Evolutionary conservation across 2,113 vertebrate genomes (phyloP), one percentile per base, ranked within the genome.

Genomic region (Odocoileus hemionus): DNA sequence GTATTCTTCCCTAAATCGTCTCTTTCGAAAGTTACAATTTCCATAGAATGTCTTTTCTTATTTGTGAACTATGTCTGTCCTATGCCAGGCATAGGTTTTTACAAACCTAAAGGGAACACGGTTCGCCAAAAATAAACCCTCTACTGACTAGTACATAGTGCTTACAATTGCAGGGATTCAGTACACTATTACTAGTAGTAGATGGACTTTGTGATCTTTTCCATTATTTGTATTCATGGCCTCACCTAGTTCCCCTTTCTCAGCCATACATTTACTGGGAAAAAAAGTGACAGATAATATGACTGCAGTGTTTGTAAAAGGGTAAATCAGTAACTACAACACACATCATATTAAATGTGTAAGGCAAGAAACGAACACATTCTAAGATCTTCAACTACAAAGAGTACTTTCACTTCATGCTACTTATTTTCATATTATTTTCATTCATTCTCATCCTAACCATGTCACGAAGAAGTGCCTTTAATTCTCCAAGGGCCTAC

Each of bases 401-500:
- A 86, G 21, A 26, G 10, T 3, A 67, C 5, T 55, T 84, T 55
- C 30, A 47, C 28, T 28, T 61, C 26, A 28, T 2, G 26, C 55
- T 45, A 74, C 50, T 96, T 88, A 55, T 50, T 60, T 93, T 43
- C 19, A 7, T 52, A 5, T 30, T 78, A 21, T 60, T 87, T n/a
- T 76, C 21, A n/a, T 86, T 80, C 45, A 39, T 84, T 54, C 7
- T 84, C 16, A 23, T 15, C n/a, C 12, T 15, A 12, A 50, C 10
- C 13, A 76, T 45, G 4, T 85, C 8, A 4, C 16, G 5, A 83
- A 58, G 43, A 87, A 94, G 61, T n/a, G 3, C 61, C 15, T 89
- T 26, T 74, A 43, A 50, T 21, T 89, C 50, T 55, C 8, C 17
- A 7, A 0, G 0, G 5, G 6, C 96, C 3, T 86, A 99, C 99